phyloP scores from a whole-genome alignment of 2,797 vertebrate genomes.

The Tenualosa thibaudeaui region DNA sequence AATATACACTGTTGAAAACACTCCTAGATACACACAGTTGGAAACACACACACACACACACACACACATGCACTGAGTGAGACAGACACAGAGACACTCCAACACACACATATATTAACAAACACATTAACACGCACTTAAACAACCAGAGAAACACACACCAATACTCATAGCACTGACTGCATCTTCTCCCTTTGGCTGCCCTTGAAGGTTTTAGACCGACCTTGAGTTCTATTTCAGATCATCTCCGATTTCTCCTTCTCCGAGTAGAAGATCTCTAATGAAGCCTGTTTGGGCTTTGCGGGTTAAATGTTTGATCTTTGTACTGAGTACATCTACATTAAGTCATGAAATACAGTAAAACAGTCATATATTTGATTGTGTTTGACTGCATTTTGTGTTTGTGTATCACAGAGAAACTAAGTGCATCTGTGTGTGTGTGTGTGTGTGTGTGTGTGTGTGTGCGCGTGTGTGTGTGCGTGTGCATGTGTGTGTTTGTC shows the following conservation, averaged over 20 bases:
- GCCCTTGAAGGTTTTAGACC: neutral
- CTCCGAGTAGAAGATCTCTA: neutral
- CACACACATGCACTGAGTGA: neutral
- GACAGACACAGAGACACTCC: too few relatives aligned
- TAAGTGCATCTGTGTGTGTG: neutral
- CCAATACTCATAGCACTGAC: neutral
- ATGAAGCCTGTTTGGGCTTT: too few relatives aligned
- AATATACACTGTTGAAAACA: neutral
- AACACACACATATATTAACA: neutral
- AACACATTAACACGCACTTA: neutral
- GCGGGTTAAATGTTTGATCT: too few relatives aligned
- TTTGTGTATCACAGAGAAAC: neutral
- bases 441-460: neutral
- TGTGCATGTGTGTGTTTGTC: neutral
- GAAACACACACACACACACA: neutral
- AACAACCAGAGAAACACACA: neutral
- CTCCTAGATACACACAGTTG: neutral
- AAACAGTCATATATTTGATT: neutral
- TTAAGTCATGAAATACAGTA: too few relatives aligned
- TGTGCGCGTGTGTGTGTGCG: neutral
- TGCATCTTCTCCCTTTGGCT: neutral
- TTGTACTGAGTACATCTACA: too few relatives aligned
- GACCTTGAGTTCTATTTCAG: neutral
- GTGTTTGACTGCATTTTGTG: neutral
- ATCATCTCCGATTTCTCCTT: neutral